Conservation (phyloP, 2,797 vertebrate genomes). For the Cephalopachus bancanus region DNA sequence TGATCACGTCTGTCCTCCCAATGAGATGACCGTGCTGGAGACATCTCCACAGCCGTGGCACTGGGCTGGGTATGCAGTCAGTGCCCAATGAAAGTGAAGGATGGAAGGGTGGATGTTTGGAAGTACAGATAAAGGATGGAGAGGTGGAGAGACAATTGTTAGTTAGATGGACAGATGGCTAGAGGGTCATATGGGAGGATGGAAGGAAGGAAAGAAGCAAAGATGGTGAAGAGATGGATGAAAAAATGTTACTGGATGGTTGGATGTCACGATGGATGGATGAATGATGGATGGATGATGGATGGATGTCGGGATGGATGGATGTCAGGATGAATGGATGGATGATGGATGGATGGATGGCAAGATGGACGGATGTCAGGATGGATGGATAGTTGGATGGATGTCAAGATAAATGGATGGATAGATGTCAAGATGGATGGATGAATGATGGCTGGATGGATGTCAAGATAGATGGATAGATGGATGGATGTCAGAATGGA, state of each 20-base stretch:
- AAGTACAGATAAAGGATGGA: background rate
- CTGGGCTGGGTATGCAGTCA: background rate
- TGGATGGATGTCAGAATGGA: background rate
- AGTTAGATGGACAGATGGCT: background rate
- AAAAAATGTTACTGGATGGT: background rate
- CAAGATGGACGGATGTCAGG: background rate
- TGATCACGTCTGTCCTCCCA: background rate
- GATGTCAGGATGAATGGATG: too few species aligned
- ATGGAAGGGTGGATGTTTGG: background rate
- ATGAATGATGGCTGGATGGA: too few species aligned
- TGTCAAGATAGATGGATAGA: too few species aligned
- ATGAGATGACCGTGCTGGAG: background rate
- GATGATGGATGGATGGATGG: background rate
- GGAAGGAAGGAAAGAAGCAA: background rate
- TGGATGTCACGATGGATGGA: too few species aligned
- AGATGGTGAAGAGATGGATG: background rate
- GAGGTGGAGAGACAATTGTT: too few species aligned
- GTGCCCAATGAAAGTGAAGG: background rate
- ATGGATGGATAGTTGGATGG: background rate
- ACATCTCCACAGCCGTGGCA: accelerated
- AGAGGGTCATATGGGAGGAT: background rate
- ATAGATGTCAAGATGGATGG: too few species aligned
- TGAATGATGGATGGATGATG: too few species aligned
- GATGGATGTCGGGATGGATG: too few species aligned
- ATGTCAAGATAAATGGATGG: background rate